Base-by-base conservation (phyloP, 2,113 vertebrate genomes). In the Eidolon helvum region DNA sequence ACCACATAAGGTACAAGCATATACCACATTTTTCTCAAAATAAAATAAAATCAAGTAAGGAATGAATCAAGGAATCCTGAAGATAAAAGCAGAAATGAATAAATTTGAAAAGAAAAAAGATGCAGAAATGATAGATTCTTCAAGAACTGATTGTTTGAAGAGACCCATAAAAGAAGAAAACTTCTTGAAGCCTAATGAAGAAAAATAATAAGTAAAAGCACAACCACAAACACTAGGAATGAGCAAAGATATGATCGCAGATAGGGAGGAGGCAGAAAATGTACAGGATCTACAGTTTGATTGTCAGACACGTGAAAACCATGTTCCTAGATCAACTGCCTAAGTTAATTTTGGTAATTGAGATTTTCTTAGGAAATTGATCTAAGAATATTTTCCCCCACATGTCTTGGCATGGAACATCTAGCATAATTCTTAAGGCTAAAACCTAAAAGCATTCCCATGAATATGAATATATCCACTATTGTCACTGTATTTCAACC, bases 21-120 rank as follows among this genome's bases (percentile, higher is more conserved):
- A 61, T 65, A 69, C 43, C 38, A 65, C 7, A 12, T 15, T 79
- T 93, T 78, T 89, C 43, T 83, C 57, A 94, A 95, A 87, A 85
- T 78, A 63, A 94, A 87, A 93, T 69, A 19, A 59, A 87, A 87
- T 79, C 77, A 89, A 86, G 14, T 18, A 35, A 59, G 33, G 40
- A 95, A 78, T 2, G 3, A 82, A 50, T 86, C 3, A 59, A 95
- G 50, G 33, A 57, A 91, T 91, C 4, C 22, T 77, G 40, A 69
- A 68, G 28, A 93, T 94, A 87, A 87, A 85, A 97, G 50, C 28
- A 79, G 61, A 91, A 96, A 89, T 88, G 40, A 91, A 86, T 80
- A 87, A 40, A 66, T 89, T 65, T 82, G n/a, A 43, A 75, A 88
- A 95, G 26, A 38, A 78, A 79, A 89, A 89, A 90, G n/a, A 35